These are phyloP conservation scores for Tetragonula carbonaria DNA, from an alignment of 2,888 invertebrate genomes.

Conservation along the genomic window DNA sequence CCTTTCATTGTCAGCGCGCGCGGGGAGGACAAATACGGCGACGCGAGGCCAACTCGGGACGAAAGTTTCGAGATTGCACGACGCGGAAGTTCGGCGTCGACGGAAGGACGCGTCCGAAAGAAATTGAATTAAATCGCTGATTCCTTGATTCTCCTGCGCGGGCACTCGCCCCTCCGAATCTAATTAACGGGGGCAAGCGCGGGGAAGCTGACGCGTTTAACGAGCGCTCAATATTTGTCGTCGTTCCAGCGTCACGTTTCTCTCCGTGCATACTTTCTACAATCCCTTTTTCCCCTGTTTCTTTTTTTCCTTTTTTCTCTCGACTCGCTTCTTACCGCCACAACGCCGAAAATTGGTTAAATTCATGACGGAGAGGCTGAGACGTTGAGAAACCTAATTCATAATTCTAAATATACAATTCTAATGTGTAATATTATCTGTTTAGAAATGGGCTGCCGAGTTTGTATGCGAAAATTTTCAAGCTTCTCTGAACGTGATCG, in stretches of 20 bases:
- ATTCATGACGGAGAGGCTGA: not conserved
- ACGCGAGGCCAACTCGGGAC: constrained; percentile 40
- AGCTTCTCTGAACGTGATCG: no score
- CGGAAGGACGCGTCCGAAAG: constrained; percentile 27
- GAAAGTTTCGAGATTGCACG: constrained; percentile 54
- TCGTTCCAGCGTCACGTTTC: not conserved
- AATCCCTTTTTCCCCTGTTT: not conserved
- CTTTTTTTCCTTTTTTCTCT: no score
- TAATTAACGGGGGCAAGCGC: constrained; percentile 28
- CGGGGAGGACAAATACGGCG: constrained; percentile 55
- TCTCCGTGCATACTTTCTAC: not conserved
- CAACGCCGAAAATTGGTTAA: not conserved
- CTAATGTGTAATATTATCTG: no score
- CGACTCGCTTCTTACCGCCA: no score
- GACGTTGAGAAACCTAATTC: no score
- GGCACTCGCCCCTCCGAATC: constrained; percentile 9
- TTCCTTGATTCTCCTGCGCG: constrained; percentile 38
- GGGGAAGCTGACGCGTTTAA: constrained; percentile 27
- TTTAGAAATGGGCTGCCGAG: no score
- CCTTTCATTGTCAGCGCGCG: constrained; percentile 51
- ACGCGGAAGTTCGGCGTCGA: constrained; percentile 17
- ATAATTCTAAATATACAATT: no score
- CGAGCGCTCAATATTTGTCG: constrained; percentile 37
- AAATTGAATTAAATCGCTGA: constrained; percentile 56
- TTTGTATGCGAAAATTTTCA: no score